Base-by-base conservation (phyloP, 2,797 vertebrate species). In the Nannoperca australis region DNA sequence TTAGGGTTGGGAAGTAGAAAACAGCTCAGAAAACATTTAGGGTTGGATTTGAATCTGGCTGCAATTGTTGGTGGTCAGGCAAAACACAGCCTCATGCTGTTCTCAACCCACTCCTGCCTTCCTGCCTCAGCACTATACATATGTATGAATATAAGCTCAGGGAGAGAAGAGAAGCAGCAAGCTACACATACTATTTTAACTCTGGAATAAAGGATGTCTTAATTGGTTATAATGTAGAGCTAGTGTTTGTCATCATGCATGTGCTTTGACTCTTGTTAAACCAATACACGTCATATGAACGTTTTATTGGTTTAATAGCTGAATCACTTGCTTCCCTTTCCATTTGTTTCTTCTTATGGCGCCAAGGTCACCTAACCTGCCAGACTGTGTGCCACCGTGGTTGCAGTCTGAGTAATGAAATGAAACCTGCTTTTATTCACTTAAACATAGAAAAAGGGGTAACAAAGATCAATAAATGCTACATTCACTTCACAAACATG, bases 1-100 rank as follows among this genome's bases (percentile, higher is more conserved):
- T 80, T 69, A 66, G 76, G 63, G 67, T 51, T 58, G 55, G 32
- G 40, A 85, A 83, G 76, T 42, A 27, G 71, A 73, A 82, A 87
- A 70, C 51, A 79, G 60, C 82, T 89, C 84, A 59, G 85, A 73
- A 85, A 90, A 90, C 50, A 86, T 81, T 85, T 79, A 70, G 69
- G 77, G 75, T 79, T 86, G 63, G 70, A 87, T 85, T 79, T 86
- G 82, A 83, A 89, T 91, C 80, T 81, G 75, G 70, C 87, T 83
- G 76, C 90, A 88, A 81, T 90, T 74, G 91, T 83, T 82, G 88
- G 89, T 92, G 93, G 85, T 90, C 86, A 81, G 79, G 87, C 88
- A 85, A 92, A 88, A 92, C 86, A 84, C 70, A 81, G 81, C 64
- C 40, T 80, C 84, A 85, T 59, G 84, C 91, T 90, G 87, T 86